A percentile compares a stretch with the other conserved stretches of the same genome.
Evolutionary conservation across 2,113 vertebrate genomes (phyloP).

Genomic region (Leucoraja erinaceus): DNA sequence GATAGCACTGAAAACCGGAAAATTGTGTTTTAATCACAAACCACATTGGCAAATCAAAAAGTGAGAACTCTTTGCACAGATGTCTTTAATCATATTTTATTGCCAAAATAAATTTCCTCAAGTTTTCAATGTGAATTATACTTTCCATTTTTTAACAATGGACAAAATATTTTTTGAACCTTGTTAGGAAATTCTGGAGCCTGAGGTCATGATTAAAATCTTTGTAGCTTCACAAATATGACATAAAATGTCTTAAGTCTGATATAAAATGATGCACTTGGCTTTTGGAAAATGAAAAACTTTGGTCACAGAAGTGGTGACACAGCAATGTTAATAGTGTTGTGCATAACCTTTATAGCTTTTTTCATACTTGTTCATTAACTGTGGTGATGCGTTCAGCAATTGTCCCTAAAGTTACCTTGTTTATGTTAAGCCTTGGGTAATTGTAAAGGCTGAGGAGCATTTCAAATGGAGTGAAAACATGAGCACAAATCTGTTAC

Average conservation of each 20-base stretch:
- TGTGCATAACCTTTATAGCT: background rate
- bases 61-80: background rate
- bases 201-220: background rate
- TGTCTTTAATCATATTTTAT: background rate
- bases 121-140: background rate
- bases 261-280: conserved; percentile 24
- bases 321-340: background rate
- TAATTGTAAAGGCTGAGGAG: background rate
- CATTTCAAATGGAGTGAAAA: conserved; percentile 6
- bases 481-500: conserved; percentile 18
- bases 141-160: background rate
- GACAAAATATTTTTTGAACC: background rate
- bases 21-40: background rate
- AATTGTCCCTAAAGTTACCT: background rate
- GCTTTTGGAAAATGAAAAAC: background rate
- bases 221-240: background rate
- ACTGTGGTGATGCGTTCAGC: background rate
- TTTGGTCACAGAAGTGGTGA: background rate
- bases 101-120: background rate
- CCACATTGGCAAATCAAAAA: background rate
- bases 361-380: background rate
- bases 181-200: background rate
- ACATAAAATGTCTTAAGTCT: conserved; percentile 18
- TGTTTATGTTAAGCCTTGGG: background rate
- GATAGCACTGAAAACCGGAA: background rate